A percentile compares a stretch with the other conserved stretches of the same genome.
Conservation (phyloP, 2,888 invertebrate species). For the Quadriops clusia region DNA sequence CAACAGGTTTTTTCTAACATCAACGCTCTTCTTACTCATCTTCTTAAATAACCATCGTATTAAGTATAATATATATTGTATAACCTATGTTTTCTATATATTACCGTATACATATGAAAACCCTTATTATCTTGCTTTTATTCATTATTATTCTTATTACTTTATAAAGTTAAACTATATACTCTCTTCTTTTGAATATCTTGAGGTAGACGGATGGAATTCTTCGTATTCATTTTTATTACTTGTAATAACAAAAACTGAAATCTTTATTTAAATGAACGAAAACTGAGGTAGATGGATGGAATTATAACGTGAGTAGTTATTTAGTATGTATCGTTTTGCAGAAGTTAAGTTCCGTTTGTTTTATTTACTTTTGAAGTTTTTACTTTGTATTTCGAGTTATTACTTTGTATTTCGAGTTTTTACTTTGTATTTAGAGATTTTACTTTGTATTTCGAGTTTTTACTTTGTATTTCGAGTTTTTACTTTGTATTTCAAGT, state of each 20-base stretch:
- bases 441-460: no score
- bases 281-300: slow-evolving; percentile 56
- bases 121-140: slow-evolving; percentile 35
- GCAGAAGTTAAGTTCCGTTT: no score
- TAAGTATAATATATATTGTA: slow-evolving; percentile 25
- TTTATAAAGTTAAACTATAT: slow-evolving; percentile 16
- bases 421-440: no score
- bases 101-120: slow-evolving; percentile 37
- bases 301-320: slow-evolving; percentile 40
- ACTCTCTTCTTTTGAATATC: slow-evolving; percentile 19
- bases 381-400: no score
- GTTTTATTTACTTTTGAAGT: no score
- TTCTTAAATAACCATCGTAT: slow-evolving; percentile 31
- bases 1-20: slow-evolving; percentile 27
- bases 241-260: slow-evolving; percentile 11
- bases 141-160: slow-evolving; percentile 13
- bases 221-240: slow-evolving; percentile 17
- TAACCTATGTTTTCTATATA: slow-evolving; percentile 19
- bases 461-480: no score
- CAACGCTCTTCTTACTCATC: slow-evolving; percentile 25
- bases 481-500: no score
- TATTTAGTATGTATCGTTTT: no score
- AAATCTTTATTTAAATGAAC: slow-evolving; percentile 12
- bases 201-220: slow-evolving; percentile 40
- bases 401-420: no score